Evolutionary conservation across 1,140 invertebrate species (phyloP).

Genomic region (Bombus impatiens): DNA sequence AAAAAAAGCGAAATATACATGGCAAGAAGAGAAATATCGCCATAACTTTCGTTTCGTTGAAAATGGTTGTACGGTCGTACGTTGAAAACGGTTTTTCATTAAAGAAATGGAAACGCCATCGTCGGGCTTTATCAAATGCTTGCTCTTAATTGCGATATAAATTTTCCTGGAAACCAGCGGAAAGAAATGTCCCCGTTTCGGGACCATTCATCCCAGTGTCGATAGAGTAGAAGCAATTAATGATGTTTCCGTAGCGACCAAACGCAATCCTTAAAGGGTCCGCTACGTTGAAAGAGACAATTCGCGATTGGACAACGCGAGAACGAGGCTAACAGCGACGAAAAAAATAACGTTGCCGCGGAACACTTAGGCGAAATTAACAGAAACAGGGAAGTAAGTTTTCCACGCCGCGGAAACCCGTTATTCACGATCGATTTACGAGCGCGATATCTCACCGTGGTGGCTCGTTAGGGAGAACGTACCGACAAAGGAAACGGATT

Average conservation of each 20-base stretch:
- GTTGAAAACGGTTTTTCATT: constrained; percentile 55
- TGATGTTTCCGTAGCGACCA: constrained; percentile 30
- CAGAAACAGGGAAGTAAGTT: neutral
- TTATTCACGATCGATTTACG: constrained; percentile 64
- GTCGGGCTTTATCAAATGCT: constrained; percentile 44
- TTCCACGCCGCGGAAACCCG: constrained; percentile 14
- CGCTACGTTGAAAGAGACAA: neutral
- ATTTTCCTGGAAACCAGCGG: neutral
- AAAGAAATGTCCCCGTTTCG: constrained; percentile 41
- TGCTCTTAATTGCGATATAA: constrained; percentile 57
- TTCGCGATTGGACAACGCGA: constrained; percentile 6
- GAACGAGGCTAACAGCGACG: neutral
- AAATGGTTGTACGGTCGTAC: constrained; percentile 1
- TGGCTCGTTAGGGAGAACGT: constrained; percentile 56
- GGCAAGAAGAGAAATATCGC: neutral
- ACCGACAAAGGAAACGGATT: constrained; percentile 62
- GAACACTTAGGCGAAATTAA: neutral
- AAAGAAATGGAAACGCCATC: constrained; percentile 52
- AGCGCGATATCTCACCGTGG: constrained; percentile 52
- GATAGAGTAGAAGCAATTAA: constrained; percentile 58
- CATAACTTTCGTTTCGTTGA: constrained; percentile 27
- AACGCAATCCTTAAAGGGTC: neutral
- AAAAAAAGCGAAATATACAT: neutral
- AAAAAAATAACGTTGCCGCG: neutral
- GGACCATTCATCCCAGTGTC: constrained; percentile 42